Evolutionary conservation across 2,113 vertebrate species (phyloP).

Genomic region (Thinocorus orbignyianus): DNA sequence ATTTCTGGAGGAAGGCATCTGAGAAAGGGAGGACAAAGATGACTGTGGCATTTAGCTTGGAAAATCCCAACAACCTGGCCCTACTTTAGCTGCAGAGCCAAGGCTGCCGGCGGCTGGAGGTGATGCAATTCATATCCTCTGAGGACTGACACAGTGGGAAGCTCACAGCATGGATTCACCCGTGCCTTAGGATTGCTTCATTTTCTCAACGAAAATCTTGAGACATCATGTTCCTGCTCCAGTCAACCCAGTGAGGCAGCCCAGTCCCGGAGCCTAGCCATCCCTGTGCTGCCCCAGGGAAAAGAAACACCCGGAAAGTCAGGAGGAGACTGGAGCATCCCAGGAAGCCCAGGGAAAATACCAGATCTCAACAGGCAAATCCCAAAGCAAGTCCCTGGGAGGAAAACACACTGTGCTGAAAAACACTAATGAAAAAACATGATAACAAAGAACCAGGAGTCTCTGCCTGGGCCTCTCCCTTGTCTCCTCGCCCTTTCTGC

Average conservation of each 20-base stretch:
- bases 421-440: not conserved
- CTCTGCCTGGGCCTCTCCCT: not conserved
- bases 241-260: not conserved
- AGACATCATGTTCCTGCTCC: not conserved
- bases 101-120: not conserved
- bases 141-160: not conserved
- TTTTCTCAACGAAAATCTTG: conserved; percentile 32
- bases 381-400: not conserved
- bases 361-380: not conserved
- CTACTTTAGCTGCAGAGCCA: not conserved
- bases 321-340: not conserved
- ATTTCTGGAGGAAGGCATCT: not conserved
- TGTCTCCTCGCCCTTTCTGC: not conserved
- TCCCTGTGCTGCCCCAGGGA: not conserved
- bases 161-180: not conserved
- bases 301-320: not conserved
- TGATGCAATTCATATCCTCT: not conserved
- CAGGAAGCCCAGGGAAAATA: not conserved
- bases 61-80: conserved; percentile 25
- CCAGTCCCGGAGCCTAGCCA: not conserved
- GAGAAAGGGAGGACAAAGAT: not conserved
- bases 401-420: not conserved
- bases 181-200: not conserved
- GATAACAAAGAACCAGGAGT: not conserved
- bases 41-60: not conserved